Evolutionary conservation across 23 tunicate species (phyloP).

Genomic region (Ascidia mentula): DNA sequence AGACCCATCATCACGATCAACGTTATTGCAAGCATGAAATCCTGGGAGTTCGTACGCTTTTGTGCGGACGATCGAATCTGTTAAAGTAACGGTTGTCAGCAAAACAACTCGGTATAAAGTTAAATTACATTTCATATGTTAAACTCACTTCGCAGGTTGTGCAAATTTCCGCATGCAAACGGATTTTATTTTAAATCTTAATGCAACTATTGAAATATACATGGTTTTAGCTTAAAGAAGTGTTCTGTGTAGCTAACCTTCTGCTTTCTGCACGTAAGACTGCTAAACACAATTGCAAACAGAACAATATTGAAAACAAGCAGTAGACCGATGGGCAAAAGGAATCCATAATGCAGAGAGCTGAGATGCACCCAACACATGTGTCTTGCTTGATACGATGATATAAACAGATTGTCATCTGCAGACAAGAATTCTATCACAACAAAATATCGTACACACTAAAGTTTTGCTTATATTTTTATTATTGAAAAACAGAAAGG

Average conservation of each 20-base stretch:
- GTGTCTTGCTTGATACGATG: conserved; percentile 1
- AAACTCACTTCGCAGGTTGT: not conserved
- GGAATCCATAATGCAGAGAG: conserved; percentile 1
- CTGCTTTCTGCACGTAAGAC: not conserved
- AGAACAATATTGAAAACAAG: not conserved
- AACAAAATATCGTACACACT: no score
- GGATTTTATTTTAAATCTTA: no score
- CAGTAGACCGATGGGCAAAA: not conserved
- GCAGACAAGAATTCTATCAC: no score
- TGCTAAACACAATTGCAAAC: not conserved
- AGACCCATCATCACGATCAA: conserved; percentile 50
- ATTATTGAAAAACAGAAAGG: no score
- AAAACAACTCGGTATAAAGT: no score
- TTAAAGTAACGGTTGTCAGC: no score
- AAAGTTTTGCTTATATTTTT: no score
- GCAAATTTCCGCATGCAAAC: no score
- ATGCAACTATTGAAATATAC: no score
- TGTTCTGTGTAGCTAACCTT: no score
- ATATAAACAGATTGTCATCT: not conserved
- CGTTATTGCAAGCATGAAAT: conserved; percentile 37
- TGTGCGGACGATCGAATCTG: not conserved
- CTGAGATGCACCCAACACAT: not conserved
- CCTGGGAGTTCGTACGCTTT: conserved; percentile 19
- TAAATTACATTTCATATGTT: no score
- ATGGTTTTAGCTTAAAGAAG: no score